Evolutionary conservation across 2,888 invertebrate genomes (phyloP).

Genomic region (Dolichopus griseipennis): DNA sequence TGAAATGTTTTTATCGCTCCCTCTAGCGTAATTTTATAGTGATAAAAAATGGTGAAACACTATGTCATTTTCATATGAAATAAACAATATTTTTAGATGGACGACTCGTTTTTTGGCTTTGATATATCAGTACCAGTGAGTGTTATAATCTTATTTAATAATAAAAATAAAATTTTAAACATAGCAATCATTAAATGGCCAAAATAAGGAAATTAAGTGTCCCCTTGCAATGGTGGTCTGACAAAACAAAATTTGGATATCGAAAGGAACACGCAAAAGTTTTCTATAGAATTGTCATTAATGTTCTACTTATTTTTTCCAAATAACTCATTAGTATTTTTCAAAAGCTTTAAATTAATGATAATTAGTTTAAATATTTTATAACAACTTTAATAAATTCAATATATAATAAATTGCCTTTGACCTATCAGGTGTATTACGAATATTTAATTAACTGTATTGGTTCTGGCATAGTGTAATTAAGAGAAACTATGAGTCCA

Average conservation of each 20-base stretch:
- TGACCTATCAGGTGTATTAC: no score
- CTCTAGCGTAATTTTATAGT: not conserved
- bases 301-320: not conserved
- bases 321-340: no score
- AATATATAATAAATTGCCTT: no score
- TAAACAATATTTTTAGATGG: slow-evolving; percentile 59
- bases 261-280: not conserved
- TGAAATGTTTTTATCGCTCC: not conserved
- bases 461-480: no score
- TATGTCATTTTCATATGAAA: slow-evolving; percentile 57
- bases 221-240: not conserved
- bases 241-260: slow-evolving; percentile 2
- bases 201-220: not conserved
- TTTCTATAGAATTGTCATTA: not conserved
- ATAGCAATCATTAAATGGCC: not conserved
- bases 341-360: no score
- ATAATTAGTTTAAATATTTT: no score
- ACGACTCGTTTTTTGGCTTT: slow-evolving; percentile 82
- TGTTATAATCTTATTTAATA: slow-evolving; percentile 26
- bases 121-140: slow-evolving; percentile 70
- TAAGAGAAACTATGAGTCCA: no score
- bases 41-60: slow-evolving; percentile 47
- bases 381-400: no score
- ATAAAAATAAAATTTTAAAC: not conserved
- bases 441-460: no score